Evolutionary conservation across 37 sponge, comb jelly and placozoan species (phyloP), one percentile per base, ranked within the genome.

Genomic region (Halisarca cf. caerulea): DNA sequence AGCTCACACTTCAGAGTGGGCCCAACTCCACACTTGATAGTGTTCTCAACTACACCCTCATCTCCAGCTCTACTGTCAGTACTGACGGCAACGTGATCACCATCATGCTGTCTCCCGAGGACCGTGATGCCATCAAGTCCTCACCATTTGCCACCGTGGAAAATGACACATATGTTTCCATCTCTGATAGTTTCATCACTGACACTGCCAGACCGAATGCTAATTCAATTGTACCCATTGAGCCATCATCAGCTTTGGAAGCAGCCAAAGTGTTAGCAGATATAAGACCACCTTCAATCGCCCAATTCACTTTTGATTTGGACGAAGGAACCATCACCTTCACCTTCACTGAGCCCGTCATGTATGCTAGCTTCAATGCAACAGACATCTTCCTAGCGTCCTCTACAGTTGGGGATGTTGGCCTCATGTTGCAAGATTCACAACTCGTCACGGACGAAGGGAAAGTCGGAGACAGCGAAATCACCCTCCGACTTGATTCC

Each of bases 271-370:
- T 88, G 2, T 35, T 87, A 28, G 17, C 18, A n/a, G 92, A 91
- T 47, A 38, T 32, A 7, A 87, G 60, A 41, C 62, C 59, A 62
- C 92, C 92, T 36, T 28, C 30, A 30, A 24, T 91, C 0, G 74
- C 42, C 8, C 23, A 28, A 11, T 91, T 83, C 85, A 64, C 66
- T 20, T 58, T 91, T 18, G 82, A 91, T 47, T 45, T 93, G 23
- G 51, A 87, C 79, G 59, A 39, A 36, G 85, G 88, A 17, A 54
- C 23, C n/a, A 61, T 92, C 58, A 78, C 41, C 5, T 32, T 92
- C 17, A 89, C 93, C 11, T 92, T 92, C 85, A 55, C 83, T 60
- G 93, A 92, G 40, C 86, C 93, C 1, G 86, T 92, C 9, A 59
- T 80, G 18, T 89, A 69, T 41, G 15, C 23, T 36, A 80, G 84